Evolutionary conservation across 1,140 invertebrate genomes (phyloP), one percentile per base, ranked within the genome.

Genomic region (Nymphalis io): DNA sequence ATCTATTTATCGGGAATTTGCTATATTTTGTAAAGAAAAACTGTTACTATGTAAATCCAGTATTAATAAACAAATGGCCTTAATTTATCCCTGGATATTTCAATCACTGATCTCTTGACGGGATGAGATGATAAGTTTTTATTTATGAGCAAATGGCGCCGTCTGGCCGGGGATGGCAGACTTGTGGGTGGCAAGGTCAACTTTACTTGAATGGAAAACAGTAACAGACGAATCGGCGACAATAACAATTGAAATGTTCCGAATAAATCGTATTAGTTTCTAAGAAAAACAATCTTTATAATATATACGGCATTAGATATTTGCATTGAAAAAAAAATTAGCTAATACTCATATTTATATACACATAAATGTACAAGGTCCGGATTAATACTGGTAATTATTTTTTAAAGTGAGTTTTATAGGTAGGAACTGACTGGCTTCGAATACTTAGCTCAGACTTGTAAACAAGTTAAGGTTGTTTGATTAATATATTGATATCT

Each of bases 81-180:
- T 13, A 27, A 55, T 27, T 20, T 51, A 8, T 20, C 5, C 20
- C 46, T 51, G 12, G 18, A 55, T 27, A 55, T 33, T 55, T 55
- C 23, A 33, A 39, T 59, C 16, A 40, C 46, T 57, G 20, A 60
- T 44, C 38, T 21, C 18, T 27, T 16, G 16, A 13, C 51, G 59
- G 44, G 44, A 64, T 53, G 71, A 60, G 55, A 63, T 75, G 65
- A 62, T 42, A 46, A 39, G 59, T 70, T 68, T 59, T 70, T 72
- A 65, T 64, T 64, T 69, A 63, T 68, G 46, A 18, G 63, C 15
- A 48, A 65, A 23, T 48, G 83, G 81, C 84, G 82, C 84, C 84
- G 82, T 84, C 84, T 78, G 70, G 84, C 53, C 82, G 81, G 65
- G 27, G 18, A 40, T 68, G 72, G 11, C 61, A 75, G 79, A 73